Evolutionary conservation across 2,888 invertebrate species (phyloP), one percentile per base, ranked within the genome.

Genomic region (Acronicta aceris): DNA sequence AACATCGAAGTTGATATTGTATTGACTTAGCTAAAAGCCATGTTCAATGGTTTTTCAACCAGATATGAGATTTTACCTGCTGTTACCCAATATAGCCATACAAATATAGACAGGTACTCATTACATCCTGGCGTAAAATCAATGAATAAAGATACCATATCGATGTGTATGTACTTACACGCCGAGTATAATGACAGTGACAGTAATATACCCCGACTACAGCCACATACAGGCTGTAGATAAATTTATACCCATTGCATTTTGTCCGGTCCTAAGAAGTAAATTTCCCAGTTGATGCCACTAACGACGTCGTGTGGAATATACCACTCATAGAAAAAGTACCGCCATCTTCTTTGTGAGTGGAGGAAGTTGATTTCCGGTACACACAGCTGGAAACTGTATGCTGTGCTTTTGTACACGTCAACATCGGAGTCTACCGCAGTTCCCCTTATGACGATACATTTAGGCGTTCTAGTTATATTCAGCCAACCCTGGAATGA

Each of bases 101-200:
- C 27, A 49, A 64, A 64, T 69, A 69, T 54, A 63, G 38, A 50
- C 57, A 40, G 74, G 56, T 67, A 17, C 61, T 58, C 59, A 52
- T 55, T 64, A 55, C 43, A 51, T 45, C 30, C 72, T 76, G 69
- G 78, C 74, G 65, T 76, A 80, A 82, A 88, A 88, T 86, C 87
- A 87, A 86, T 88, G 86, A 82, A 82, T 80, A 67, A 70, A 58
- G 88, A 88, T 84, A 89, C 69, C 80, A 71, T 88, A 89, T 88
- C 86, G 71, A 71, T 75, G 74, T 76, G 80, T 80, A n/a, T n/a
- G n/a, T n/a, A n/a, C n/a, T n/a, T n/a, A 78, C 75, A 80, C 75
- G 79, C 70, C 65, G 79, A 60, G 80, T 81, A 83, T 84, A 81
- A 79, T 85, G 84, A 85, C 83, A 84, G 71, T 79, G 74, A 75